Conservation (phyloP, 2,797 vertebrate species). For the Euthynnus affinis region DNA sequence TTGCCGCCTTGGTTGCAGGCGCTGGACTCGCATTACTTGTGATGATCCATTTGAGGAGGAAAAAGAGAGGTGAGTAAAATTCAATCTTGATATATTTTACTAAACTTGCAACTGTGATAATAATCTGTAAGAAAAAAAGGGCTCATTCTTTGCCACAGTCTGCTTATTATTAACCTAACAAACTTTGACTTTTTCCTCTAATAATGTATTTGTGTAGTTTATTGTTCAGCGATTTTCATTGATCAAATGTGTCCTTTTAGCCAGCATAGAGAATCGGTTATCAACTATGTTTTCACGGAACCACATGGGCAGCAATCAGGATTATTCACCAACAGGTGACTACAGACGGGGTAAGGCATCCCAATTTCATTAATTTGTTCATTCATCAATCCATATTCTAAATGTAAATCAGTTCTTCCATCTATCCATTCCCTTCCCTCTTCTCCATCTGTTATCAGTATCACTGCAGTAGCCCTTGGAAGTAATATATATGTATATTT, state of each 20-base stretch:
- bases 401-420: neutral
- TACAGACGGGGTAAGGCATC: constrained; percentile 82
- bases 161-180: neutral
- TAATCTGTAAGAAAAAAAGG: neutral
- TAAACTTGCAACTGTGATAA: neutral
- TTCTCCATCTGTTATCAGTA: neutral
- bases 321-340: constrained; percentile 78
- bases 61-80: constrained; percentile 83
- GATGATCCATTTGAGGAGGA: constrained; percentile 82
- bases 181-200: neutral
- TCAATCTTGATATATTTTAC: neutral
- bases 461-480: neutral
- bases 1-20: constrained; percentile 82
- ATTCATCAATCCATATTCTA: neutral
- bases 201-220: neutral
- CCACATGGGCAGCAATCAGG: constrained; percentile 27
- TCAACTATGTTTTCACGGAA: constrained; percentile 67
- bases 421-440: neutral
- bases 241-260: constrained; percentile 65
- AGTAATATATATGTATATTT: neutral
- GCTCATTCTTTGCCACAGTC: neutral
- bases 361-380: neutral
- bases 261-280: constrained; percentile 75
- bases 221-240: neutral
- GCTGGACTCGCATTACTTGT: constrained; percentile 75